Evolutionary conservation across 2,797 vertebrate species (phyloP).

Genomic region (Tapera naevia): DNA sequence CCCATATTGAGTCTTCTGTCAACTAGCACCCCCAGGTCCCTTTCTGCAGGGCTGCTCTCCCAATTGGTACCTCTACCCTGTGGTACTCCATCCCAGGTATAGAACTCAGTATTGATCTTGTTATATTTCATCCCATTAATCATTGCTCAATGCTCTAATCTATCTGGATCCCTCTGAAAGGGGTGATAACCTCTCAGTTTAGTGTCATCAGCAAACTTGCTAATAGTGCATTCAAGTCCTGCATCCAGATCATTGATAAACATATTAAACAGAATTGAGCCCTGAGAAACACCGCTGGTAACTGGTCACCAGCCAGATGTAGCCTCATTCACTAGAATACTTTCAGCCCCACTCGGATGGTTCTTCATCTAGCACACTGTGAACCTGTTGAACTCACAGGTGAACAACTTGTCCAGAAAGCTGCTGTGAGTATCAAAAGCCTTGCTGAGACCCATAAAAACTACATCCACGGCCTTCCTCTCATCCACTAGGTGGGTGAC

Average conservation of each 20-base stretch:
- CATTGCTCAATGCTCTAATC: not conserved
- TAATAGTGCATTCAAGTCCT: not conserved
- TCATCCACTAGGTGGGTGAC: no score
- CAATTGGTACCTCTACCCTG: not conserved
- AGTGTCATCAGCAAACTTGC: not conserved
- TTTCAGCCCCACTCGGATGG: not conserved
- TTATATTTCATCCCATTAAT: not conserved
- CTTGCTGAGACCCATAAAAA: not conserved
- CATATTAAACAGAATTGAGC: not conserved
- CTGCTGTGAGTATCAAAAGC: not conserved
- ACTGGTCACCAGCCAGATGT: not conserved
- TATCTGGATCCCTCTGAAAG: not conserved
- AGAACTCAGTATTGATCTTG: not conserved
- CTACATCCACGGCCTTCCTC: no score
- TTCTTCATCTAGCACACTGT: not conserved
- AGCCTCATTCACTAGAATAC: not conserved
- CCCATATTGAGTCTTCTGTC: not conserved
- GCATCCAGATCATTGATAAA: not conserved
- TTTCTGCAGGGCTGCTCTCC: not conserved
- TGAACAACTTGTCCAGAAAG: not conserved
- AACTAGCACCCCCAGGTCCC: not conserved
- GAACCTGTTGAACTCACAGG: not conserved
- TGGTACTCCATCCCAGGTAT: not conserved
- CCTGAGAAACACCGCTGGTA: not conserved
- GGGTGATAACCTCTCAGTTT: not conserved